These are phyloP conservation scores for Agapornis roseicollis DNA, from an alignment of 2,113 vertebrate genomes.

Conservation along the genomic window DNA sequence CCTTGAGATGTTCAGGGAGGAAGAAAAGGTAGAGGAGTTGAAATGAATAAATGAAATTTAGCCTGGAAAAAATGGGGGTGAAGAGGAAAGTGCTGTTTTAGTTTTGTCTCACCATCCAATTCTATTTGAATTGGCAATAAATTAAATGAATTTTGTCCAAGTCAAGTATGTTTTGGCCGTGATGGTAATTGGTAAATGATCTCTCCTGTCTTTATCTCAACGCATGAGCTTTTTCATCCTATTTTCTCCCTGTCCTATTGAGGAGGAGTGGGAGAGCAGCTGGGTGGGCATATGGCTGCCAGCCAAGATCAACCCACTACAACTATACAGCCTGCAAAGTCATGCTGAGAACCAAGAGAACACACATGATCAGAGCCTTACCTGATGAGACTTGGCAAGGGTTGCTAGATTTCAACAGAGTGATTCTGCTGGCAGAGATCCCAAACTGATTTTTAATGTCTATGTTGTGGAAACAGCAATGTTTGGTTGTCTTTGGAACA, in stretches of 20 bases:
- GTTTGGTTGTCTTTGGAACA: not conserved
- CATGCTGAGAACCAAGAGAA: not conserved
- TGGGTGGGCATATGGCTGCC: not conserved
- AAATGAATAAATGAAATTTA: not conserved
- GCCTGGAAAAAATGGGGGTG: not conserved
- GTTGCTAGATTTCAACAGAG: not conserved
- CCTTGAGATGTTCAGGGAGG: not conserved
- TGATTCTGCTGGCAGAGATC: not conserved
- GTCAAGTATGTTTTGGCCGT: not conserved
- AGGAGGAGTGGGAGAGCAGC: not conserved
- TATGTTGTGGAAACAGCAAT: accelerated
- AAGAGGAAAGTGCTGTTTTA: not conserved
- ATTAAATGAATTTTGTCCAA: not conserved
- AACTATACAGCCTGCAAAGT: not conserved
- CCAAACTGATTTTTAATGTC: not conserved
- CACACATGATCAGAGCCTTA: not conserved
- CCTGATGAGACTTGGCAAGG: not conserved
- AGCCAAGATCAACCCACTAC: not conserved
- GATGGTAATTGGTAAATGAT: not conserved
- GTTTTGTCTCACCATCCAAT: not conserved
- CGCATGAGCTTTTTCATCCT: not conserved
- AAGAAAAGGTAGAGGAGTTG: not conserved
- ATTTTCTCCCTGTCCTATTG: not conserved
- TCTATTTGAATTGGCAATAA: not conserved
- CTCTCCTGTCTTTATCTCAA: not conserved